Conservation (phyloP, 2,113 vertebrate genomes). For the Triplophysa rosa region DNA sequence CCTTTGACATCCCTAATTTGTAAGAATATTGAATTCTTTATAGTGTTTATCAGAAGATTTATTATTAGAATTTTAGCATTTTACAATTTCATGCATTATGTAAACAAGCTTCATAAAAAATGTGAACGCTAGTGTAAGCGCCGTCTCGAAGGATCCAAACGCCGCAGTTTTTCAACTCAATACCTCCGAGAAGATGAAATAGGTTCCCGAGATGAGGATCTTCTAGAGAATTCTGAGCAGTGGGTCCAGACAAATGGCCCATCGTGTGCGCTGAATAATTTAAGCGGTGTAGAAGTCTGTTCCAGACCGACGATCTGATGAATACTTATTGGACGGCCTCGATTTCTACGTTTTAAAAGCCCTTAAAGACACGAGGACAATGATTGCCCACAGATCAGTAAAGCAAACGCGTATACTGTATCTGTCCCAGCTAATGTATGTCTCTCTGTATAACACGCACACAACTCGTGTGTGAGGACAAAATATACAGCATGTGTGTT, state of each 20-base stretch:
- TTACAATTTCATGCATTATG: not conserved
- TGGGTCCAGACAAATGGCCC: conserved; percentile 3
- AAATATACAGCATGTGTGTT: not conserved
- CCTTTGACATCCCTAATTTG: too few species aligned
- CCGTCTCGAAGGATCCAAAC: not conserved
- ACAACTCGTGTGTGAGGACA: not conserved
- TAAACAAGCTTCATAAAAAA: not conserved
- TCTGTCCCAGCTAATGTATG: not conserved
- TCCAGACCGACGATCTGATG: conserved; percentile 25
- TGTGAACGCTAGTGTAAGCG: too few species aligned
- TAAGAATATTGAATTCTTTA: too few species aligned
- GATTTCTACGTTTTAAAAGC: not conserved
- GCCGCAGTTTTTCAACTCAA: not conserved
- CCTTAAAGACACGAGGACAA: not conserved
- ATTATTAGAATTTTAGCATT: too few species aligned
- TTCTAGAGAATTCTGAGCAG: conserved; percentile 9
- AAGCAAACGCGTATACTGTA: not conserved
- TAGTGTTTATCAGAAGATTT: too few species aligned
- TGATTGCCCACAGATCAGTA: not conserved
- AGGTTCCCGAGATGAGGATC: not conserved
- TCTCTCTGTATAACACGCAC: not conserved
- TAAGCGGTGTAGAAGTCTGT: not conserved
- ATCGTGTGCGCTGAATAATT: conserved; percentile 39
- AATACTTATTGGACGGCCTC: conserved; percentile 14
- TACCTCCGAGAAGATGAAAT: conserved; percentile 14